Evolutionary conservation across 2,888 invertebrate species (phyloP).

Genomic region (Tinea trinotella): DNA sequence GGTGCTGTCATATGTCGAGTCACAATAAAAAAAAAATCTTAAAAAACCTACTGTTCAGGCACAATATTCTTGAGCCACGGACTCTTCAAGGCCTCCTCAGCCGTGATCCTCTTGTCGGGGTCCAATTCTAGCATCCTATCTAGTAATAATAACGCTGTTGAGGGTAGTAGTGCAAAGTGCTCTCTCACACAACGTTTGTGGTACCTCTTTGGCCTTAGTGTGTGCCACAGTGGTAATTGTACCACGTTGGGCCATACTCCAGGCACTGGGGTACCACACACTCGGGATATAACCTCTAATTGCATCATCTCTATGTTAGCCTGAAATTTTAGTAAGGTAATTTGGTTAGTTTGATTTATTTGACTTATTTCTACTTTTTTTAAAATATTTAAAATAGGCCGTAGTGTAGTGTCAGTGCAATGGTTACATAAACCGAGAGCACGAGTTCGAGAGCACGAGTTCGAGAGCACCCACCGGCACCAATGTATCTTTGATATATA

Average conservation of each 20-base stretch:
- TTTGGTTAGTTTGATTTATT: no score
- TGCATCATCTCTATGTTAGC: slow-evolving; percentile 95
- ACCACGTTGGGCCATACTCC: slow-evolving; percentile 98
- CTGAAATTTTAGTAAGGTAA: slow-evolving; percentile 49
- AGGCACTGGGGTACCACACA: slow-evolving; percentile 96
- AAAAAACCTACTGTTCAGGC: slow-evolving; percentile 87
- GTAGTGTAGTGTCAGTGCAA: no score
- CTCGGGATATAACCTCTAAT: slow-evolving; percentile 91
- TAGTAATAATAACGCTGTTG: slow-evolving; percentile 88
- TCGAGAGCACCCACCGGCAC: no score
- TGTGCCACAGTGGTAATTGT: slow-evolving; percentile 91
- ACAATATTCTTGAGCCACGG: slow-evolving; percentile 93
- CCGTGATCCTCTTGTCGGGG: slow-evolving; percentile 93
- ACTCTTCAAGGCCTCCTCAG: slow-evolving; percentile 93
- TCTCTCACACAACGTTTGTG: slow-evolving; percentile 92
- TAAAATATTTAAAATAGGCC: no score
- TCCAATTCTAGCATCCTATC: slow-evolving; percentile 97
- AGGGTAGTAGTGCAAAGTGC: slow-evolving; percentile 94
- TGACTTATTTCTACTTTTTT: no score
- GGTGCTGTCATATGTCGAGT: slow-evolving; percentile 20
- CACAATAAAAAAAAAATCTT: slow-evolving; percentile 21
- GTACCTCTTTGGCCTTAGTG: slow-evolving; percentile 91
- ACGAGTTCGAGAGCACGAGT: no score
- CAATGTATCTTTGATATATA: no score
- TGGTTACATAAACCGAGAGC: no score